phyloP scores from a whole-genome alignment of 2,797 vertebrate species.

The Sebastes flavidus region DNA sequence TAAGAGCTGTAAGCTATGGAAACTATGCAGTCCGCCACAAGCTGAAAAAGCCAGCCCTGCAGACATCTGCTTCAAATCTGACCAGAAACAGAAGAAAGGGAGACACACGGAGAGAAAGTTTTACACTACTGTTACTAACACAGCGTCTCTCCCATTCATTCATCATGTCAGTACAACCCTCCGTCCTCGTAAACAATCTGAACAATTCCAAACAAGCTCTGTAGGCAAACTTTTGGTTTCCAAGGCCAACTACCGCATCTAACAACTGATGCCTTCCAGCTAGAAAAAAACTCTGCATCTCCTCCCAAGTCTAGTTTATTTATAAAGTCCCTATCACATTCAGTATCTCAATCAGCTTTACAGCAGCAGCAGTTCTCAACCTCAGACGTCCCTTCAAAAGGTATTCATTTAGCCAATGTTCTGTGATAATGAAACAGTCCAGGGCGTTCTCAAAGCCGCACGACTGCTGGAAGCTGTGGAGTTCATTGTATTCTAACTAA shows the following conservation, averaged over 20 bases:
- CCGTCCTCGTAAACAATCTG: conserved; percentile 16
- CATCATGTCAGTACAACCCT: conserved; percentile 10
- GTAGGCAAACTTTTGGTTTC: conserved; percentile 30
- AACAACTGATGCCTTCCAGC: conserved; percentile 25
- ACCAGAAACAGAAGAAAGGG: conserved; percentile 38
- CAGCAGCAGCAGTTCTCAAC: neutral
- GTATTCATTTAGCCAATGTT: neutral
- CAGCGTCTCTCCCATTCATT: conserved; percentile 11
- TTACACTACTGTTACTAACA: conserved; percentile 11
- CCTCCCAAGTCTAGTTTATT: neutral
- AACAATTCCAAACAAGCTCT: conserved; percentile 21
- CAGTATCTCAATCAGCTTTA: neutral
- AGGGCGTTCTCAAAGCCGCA: neutral
- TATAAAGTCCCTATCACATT: neutral
- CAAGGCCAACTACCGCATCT: conserved; percentile 25
- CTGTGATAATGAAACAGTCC: neutral
- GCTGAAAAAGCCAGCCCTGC: conserved; percentile 46
- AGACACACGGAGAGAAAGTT: neutral
- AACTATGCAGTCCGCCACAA: conserved; percentile 59
- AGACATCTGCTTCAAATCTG: conserved; percentile 76
- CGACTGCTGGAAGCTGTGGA: conserved; percentile 29
- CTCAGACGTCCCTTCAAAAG: neutral
- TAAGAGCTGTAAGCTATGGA: conserved; percentile 62
- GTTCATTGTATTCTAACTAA: conserved; percentile 24
- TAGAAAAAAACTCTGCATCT: neutral